Conservation (phyloP, 2,113 vertebrate genomes). For the Garra rufa region DNA sequence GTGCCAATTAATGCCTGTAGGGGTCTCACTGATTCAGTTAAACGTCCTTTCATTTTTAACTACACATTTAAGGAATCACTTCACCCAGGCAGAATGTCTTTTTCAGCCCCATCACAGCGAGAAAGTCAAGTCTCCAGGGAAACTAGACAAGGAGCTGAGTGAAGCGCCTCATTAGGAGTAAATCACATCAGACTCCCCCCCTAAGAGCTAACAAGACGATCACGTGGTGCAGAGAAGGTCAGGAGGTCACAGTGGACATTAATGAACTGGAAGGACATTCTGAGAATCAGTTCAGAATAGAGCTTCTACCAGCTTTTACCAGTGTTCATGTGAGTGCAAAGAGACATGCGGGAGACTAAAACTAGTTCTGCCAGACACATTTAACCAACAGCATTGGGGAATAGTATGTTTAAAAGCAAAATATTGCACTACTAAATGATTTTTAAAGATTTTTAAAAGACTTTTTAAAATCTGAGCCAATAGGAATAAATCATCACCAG, state of each 20-base stretch:
- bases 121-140: conserved; percentile 50
- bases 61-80: conserved; percentile 25
- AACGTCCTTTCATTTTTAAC: conserved; percentile 28
- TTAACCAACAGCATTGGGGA: neutral
- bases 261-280: conserved; percentile 21
- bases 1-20: conserved; percentile 8
- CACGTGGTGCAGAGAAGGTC: conserved; percentile 44
- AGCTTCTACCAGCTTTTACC: conserved; percentile 30
- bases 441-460: neutral
- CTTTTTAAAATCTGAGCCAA: no score
- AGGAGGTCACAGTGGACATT: conserved; percentile 44
- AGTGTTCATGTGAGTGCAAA: neutral
- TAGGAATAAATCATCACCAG: no score
- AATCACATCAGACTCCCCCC: conserved; percentile 46
- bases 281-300: conserved; percentile 10
- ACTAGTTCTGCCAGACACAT: neutral
- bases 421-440: neutral
- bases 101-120: conserved; percentile 36
- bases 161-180: conserved; percentile 52
- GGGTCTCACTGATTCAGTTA: conserved; percentile 4
- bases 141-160: conserved; percentile 40
- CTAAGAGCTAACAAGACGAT: conserved; percentile 29
- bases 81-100: conserved; percentile 26
- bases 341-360: neutral
- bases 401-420: neutral